These are phyloP conservation scores for Hirudo medicinalis DNA, from an alignment of 1,140 invertebrate species.

Conservation along the genomic window DNA sequence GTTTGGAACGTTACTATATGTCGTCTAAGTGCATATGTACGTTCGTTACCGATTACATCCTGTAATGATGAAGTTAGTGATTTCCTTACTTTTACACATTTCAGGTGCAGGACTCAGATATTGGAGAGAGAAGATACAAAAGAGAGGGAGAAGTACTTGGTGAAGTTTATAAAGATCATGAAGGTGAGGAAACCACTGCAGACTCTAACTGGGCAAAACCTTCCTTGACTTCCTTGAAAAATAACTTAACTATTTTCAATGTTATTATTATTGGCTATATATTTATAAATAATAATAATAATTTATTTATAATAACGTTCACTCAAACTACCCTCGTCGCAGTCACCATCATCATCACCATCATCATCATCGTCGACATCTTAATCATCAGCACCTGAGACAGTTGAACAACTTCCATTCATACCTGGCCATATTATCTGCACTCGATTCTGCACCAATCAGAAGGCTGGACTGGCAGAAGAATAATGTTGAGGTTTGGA, in stretches of 20 bases:
- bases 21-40: too few relatives aligned
- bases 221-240: too few relatives aligned
- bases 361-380: too few relatives aligned
- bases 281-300: too few relatives aligned
- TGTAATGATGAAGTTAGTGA: background rate
- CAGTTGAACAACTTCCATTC: slow-evolving; percentile 98
- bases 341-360: too few relatives aligned
- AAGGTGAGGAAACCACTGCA: slow-evolving; percentile 46
- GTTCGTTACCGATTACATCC: too few relatives aligned
- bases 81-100: slow-evolving; percentile 23
- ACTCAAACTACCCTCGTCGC: too few relatives aligned
- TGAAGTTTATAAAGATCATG: slow-evolving; percentile 98
- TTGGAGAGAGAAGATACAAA: slow-evolving; percentile 68
- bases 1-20: too few relatives aligned
- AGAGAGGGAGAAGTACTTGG: slow-evolving; percentile 86
- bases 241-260: too few relatives aligned
- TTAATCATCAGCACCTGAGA: slow-evolving; percentile 48
- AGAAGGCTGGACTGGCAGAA: slow-evolving; percentile 80
- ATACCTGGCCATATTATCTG: slow-evolving; percentile 85
- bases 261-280: too few relatives aligned
- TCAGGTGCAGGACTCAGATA: slow-evolving; percentile 61
- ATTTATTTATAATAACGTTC: too few relatives aligned
- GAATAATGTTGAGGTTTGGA: slow-evolving; percentile 62
- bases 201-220: background rate
- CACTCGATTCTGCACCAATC: slow-evolving; percentile 88